Base-by-base conservation (phyloP, 92 coral and sea anemone genomes). In the Desmophyllum pertusum region DNA sequence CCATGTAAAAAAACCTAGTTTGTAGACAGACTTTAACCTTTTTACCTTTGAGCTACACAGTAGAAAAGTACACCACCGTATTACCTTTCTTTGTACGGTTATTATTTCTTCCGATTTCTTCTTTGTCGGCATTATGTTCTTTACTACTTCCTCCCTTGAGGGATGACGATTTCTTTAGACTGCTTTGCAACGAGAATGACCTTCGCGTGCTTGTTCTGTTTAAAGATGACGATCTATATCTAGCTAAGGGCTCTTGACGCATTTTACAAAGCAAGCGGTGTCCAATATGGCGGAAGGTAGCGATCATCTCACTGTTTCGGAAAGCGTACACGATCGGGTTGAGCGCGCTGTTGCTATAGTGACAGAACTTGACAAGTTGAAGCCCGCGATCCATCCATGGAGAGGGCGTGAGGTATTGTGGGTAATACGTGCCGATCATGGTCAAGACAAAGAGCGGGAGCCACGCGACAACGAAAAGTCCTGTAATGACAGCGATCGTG, bases 351-450 rank as follows among this genome's bases (percentile, higher is more conserved):
- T 94, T 96, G 84, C 92, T 83, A 69, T 92, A 96, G 83, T 96
- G 98, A 94, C 95, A 91, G 92, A 93, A 94, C 46, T 96, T 96
- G 66, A 89, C 98, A 31, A 94, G 87, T 57, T 90, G 91, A 43
- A 93, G 84, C 36, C 90, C 85, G 7, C 93, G 88, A 29, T 73
- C 87, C 21, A 84, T 92, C 29, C 88, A 75, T 18, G 71, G 30
- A 1, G 93, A 69, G 13, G 77, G 23, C 3, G 92, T 92, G 19
- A 94, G 85, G 69, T 87, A 73, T 10, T 83, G 85, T 7, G 87
- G 77, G 48, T 73, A 76, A 84, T 91, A 91, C 3, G 93, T 91
- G 3, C 90, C 98, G n/a, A 96, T 87, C 46, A 93, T 46, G 13
- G 94, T 81, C 21, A 89, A 75, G 36, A 86, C 68, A 70, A 96